A percentile compares a stretch with the other conserved stretches of the same genome.
Conservation (phyloP, 2,888 invertebrate species). For the Caenorhabditis japonica region DNA sequence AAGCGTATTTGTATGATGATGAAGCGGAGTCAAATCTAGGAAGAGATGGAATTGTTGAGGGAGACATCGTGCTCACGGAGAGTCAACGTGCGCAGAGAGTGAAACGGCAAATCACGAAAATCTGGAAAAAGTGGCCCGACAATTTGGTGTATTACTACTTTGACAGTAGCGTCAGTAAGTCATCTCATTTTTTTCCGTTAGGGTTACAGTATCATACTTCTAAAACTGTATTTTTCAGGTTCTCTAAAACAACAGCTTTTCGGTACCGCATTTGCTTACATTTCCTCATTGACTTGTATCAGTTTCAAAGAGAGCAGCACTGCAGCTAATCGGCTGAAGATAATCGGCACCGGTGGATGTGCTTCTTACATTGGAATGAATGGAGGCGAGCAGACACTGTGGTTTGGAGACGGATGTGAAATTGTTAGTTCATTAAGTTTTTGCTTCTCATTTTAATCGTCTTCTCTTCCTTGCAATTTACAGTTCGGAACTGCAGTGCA, state of each 20-base stretch:
- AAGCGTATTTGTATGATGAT: slow-evolving; percentile 19
- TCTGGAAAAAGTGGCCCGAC: slow-evolving; percentile 25
- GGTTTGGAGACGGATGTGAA: slow-evolving; percentile 36
- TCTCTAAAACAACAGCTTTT: slow-evolving; percentile 17
- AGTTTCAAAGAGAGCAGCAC: slow-evolving; percentile 18
- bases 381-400: slow-evolving; percentile 39
- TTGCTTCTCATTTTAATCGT: no score
- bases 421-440: slow-evolving; percentile 11
- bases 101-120: slow-evolving; percentile 31
- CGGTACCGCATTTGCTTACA: slow-evolving; percentile 17
- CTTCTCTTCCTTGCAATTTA: no score
- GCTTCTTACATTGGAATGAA: slow-evolving; percentile 44
- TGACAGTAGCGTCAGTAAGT: slow-evolving; percentile 21
- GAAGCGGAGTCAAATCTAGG: slow-evolving; percentile 26
- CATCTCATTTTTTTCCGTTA: no score
- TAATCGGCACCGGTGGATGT: slow-evolving; percentile 35
- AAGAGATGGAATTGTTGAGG: slow-evolving; percentile 20
- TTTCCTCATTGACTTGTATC: slow-evolving; percentile 24
- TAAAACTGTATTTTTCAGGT: slow-evolving; percentile 4
- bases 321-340: slow-evolving; percentile 9
- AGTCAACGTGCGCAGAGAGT: slow-evolving; percentile 12
- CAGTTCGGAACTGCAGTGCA: slow-evolving; percentile 75
- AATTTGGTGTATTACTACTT: slow-evolving; percentile 20
- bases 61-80: slow-evolving; percentile 30
- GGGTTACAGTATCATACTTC: neutral